phyloP scores from a whole-genome alignment of 2,113 vertebrate genomes.

The Rhinichthys klamathensis region DNA sequence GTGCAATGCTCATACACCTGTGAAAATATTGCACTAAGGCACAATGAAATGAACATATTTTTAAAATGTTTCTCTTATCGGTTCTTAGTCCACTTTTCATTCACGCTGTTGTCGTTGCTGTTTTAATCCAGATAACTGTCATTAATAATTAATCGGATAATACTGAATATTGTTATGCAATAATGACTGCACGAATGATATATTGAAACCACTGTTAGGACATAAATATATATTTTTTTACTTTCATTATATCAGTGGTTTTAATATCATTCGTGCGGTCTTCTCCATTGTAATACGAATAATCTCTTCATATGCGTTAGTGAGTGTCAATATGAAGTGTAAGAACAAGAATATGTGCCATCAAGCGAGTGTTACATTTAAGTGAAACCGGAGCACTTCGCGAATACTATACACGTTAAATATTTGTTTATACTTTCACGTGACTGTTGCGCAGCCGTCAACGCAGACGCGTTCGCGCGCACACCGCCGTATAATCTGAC shows the following conservation, averaged over 20 bases:
- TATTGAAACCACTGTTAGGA: no score
- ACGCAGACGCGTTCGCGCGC: neutral
- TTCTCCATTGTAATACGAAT: neutral
- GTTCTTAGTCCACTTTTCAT: neutral
- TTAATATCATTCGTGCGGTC: neutral
- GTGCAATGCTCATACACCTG: neutral
- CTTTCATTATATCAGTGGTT: neutral
- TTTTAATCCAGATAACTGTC: neutral
- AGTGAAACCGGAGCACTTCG: neutral
- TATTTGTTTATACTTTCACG: conserved; percentile 22
- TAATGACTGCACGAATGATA: no score
- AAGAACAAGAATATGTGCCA: neutral
- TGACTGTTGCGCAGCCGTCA: neutral
- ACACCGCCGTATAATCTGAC: neutral
- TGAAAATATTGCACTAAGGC: no score
- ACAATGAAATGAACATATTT: neutral
- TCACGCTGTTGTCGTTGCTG: neutral
- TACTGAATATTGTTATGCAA: neutral
- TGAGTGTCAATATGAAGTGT: neutral
- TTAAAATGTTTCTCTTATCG: neutral
- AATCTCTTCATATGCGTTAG: neutral
- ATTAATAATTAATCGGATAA: neutral
- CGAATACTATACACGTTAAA: neutral
- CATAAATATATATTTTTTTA: no score
- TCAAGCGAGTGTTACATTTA: neutral